Evolutionary conservation across 2,888 invertebrate genomes (phyloP), one percentile per base, ranked within the genome.

Genomic region (Agonopterix alstromeriana): DNA sequence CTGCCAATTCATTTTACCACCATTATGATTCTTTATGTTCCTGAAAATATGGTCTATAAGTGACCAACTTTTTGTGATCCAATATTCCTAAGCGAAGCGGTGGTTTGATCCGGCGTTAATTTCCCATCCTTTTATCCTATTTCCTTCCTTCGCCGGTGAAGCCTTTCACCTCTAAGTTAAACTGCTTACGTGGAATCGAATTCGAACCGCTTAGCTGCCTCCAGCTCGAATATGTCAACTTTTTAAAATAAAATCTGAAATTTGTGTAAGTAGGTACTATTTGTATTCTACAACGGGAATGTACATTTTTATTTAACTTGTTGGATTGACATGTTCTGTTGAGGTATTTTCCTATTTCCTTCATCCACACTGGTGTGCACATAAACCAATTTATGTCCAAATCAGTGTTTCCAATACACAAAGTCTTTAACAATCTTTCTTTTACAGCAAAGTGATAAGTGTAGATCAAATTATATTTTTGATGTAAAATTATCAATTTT

Each of bases 151-250:
- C 68, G 74, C 76, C 75, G 73, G 80, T 67, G 72, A 81, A 81
- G 86, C 90, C 89, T 89, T 88, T 80, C 90, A 89, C 87, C 90
- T 82, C 89, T 88, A 83, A 79, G 74, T 60, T 56, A 55, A 53
- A 56, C 55, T 70, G 57, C 74, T 87, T 76, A 88, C 53, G 87
- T 89, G 88, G 79, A 82, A 86, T 88, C 86, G 49, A 64, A 62
- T 53, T 68, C 55, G 86, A 88, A 84, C 77, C 85, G 88, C 86
- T 79, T 65, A 88, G 88, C 88, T 88, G 88, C 88, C 88, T 88
- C 77, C 53, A 53, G 54, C 48, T 62, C 67, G 72, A 77, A 69
- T 64, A 72, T 62, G 70, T 77, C 58, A 70, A 75, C 75, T 47
- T 57, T 52, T 54, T 52, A 48, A 47, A 47, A 54, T 49, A 51